Percentiles rank a stretch among this genome's conserved stretches.
These are phyloP conservation scores for Palythoa heliodiscus DNA, from an alignment of 92 coral and sea anemone genomes.

Conservation along the genomic window DNA sequence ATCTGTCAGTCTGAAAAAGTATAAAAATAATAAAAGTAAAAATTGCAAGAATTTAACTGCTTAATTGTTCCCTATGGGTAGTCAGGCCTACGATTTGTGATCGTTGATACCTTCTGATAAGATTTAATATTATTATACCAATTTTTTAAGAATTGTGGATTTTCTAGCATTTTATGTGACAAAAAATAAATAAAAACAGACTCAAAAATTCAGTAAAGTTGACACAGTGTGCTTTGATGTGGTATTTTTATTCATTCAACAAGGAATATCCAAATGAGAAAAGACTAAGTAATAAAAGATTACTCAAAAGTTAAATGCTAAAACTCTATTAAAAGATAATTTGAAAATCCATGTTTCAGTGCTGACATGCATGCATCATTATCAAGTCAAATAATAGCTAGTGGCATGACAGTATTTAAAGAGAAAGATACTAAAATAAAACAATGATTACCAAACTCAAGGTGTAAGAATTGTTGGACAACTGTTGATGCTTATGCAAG, in stretches of 20 bases:
- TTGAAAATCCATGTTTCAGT: slow-evolving; percentile 6
- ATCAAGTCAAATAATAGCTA: slow-evolving; percentile 1
- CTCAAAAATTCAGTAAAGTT: background rate
- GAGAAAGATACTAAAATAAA: background rate
- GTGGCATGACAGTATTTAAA: slow-evolving; percentile 2
- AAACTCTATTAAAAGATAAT: background rate
- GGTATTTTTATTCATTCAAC: background rate
- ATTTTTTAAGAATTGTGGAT: background rate
- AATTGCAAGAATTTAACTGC: slow-evolving; percentile 2
- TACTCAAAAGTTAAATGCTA: slow-evolving; percentile 5
- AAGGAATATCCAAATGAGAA: slow-evolving; percentile 11
- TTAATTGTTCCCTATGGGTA: background rate
- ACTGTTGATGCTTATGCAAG: too few relatives aligned
- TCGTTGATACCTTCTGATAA: background rate
- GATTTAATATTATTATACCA: background rate
- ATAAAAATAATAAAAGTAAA: background rate
- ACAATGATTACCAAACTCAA: slow-evolving; percentile 7
- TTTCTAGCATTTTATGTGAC: background rate
- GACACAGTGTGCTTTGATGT: slow-evolving; percentile 12
- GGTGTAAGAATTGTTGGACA: too few relatives aligned
- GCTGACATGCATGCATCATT: slow-evolving; percentile 15
- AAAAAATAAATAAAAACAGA: background rate
- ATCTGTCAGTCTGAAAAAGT: slow-evolving; percentile 6
- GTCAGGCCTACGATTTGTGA: background rate
- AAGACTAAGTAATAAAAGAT: slow-evolving; percentile 2